These are phyloP conservation scores for Alligator sinensis DNA, from an alignment of 2,113 vertebrate genomes.

Conservation along the genomic window DNA sequence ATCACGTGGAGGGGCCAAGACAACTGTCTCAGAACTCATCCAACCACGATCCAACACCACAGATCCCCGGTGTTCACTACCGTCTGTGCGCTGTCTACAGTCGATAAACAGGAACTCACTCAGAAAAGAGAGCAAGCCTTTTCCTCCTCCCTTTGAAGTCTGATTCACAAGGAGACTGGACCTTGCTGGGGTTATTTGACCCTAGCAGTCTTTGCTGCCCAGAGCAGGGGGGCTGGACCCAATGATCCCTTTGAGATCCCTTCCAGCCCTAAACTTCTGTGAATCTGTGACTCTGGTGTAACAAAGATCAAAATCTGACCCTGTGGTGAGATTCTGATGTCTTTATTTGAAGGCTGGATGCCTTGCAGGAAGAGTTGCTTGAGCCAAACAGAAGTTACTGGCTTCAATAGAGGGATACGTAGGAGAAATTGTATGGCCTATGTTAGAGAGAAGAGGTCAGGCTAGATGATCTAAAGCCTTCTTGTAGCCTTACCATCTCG, in stretches of 20 bases:
- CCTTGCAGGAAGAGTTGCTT: constrained; percentile 34
- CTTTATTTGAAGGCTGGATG: background rate
- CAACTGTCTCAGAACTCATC: background rate
- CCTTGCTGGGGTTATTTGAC: too few species aligned
- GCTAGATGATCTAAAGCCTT: background rate
- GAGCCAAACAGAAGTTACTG: constrained; percentile 29
- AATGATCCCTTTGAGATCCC: too few species aligned
- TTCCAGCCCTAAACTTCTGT: too few species aligned
- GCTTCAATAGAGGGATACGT: background rate
- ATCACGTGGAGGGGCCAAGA: background rate
- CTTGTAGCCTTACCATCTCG: background rate
- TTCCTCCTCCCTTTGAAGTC: background rate
- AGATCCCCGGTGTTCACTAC: background rate
- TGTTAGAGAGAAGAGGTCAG: background rate
- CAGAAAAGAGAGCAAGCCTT: background rate
- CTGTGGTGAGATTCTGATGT: too few species aligned
- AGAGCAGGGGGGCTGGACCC: too few species aligned
- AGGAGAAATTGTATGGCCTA: background rate
- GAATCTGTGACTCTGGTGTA: too few species aligned
- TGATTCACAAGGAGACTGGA: too few species aligned
- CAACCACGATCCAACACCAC: background rate
- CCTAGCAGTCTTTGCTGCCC: too few species aligned
- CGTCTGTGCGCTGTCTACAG: background rate
- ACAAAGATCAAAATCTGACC: too few species aligned
- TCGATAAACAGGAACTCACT: background rate